These are phyloP conservation scores for Aplysia californica DNA, from an alignment of 1,140 invertebrate species.

Conservation along the genomic window DNA sequence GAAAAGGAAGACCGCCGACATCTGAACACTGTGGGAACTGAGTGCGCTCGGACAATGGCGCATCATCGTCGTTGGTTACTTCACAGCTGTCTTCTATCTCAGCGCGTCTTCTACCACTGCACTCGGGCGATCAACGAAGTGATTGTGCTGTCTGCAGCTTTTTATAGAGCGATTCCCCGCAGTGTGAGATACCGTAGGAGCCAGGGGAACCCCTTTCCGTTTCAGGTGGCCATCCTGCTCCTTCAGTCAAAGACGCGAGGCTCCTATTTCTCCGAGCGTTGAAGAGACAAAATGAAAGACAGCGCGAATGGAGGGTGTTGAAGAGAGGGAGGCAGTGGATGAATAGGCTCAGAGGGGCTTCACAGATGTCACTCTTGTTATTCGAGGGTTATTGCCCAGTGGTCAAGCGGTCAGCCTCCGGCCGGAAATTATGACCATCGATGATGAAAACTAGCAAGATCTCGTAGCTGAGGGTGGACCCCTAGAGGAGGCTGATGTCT, in stretches of 20 bases:
- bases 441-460: conserved; percentile 21
- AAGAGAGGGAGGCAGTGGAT: background rate
- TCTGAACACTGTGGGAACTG: background rate
- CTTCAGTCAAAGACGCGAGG: background rate
- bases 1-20: background rate
- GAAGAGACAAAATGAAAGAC: background rate
- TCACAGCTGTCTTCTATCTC: conserved; percentile 4
- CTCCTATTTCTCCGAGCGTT: no score
- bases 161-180: background rate
- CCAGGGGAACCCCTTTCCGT: background rate
- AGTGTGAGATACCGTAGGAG: background rate
- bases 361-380: conserved; percentile 23
- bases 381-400: conserved; percentile 21
- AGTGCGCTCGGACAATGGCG: background rate
- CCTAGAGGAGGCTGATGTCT: background rate
- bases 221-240: background rate
- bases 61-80: background rate
- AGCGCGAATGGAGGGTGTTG: background rate
- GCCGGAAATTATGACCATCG: conserved; percentile 19
- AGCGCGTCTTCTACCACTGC: background rate
- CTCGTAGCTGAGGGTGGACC: background rate
- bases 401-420: conserved; percentile 14
- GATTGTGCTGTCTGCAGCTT: background rate
- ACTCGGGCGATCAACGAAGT: background rate
- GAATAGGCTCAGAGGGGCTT: background rate